A percentile compares a stretch with the other conserved stretches of the same genome.
These are phyloP conservation scores for Microcebus ravelobensis DNA, from an alignment of 2,113 vertebrate species.

Conservation along the genomic window DNA sequence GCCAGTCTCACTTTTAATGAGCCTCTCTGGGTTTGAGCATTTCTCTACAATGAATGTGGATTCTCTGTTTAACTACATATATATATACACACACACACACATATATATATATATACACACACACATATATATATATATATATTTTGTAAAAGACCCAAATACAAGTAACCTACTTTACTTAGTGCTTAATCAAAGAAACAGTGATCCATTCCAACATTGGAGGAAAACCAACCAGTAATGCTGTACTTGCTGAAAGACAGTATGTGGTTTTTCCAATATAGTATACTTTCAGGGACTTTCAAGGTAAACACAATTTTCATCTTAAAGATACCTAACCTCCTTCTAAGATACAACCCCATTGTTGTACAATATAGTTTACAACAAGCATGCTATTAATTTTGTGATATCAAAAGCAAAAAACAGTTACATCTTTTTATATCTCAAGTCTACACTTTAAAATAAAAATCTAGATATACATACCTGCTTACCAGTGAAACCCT, in stretches of 20 bases:
- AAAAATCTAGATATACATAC: conserved; percentile 83
- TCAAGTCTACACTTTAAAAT: neutral
- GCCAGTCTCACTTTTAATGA: neutral
- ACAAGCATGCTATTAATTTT: neutral
- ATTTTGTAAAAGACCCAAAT: neutral
- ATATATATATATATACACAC: too few relatives aligned
- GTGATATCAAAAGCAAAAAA: neutral
- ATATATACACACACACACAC: too few relatives aligned
- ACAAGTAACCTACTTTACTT: neutral
- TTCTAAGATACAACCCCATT: neutral
- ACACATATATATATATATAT: too few relatives aligned
- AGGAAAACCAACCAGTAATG: neutral
- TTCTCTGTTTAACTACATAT: neutral
- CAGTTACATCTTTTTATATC: neutral
- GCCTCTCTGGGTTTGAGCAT: neutral
- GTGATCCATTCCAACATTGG: neutral
- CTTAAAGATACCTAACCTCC: neutral
- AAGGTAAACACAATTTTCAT: conserved; percentile 28
- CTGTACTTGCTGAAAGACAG: neutral
- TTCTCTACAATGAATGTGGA: neutral
- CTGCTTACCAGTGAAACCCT: conserved; percentile 99
- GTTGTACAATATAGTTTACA: neutral
- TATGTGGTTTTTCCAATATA: neutral
- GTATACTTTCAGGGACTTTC: neutral
- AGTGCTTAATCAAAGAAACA: neutral